Evolutionary conservation across 2,888 invertebrate genomes (phyloP), one percentile per base, ranked within the genome.

Genomic region (Salticus scenicus): DNA sequence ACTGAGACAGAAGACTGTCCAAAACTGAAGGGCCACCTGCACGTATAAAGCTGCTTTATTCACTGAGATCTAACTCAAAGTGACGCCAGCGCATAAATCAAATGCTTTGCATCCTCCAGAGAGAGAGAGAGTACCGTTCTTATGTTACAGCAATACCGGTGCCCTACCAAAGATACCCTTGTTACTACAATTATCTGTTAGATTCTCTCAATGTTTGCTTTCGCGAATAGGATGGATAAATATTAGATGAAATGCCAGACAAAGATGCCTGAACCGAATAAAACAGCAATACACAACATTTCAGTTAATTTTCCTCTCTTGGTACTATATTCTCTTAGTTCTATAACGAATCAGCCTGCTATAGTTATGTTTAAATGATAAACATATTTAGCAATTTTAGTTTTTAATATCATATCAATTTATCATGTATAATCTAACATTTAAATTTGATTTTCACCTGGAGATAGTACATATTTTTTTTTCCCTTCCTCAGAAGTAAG

Each of bases 61-160:
- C 78, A 63, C 72, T 28, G 72, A 77, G 51, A 84, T 84, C 83
- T 84, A 77, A 84, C 83, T 84, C 77, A 72, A 77, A 84, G 64
- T 77, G 83, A 84, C 83, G 72, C 31, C 37, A 17, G 73, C 7
- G 51, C 67, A 84, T 84, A 77, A 84, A 84, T 84, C 83, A 84
- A 37, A 4, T 8, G 37, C 51, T 72, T 64, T 76, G 82, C 64
- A 64, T 71, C 71, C 82, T 82, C 82, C 30, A 51, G 82, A 82
- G 82, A 82, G 74, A 76, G n/a, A n/a, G n/a, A n/a, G n/a, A 71
- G 76, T 1, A 24, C 17, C 42, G 42, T 7, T 24, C 57, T 5
- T n/a, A 57, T 57, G 57, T 57, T 57, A 24, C 24, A 57, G 57
- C 57, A 57, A 24, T 57, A 24, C 57, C n/a, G n/a, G 47, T n/a